Evolutionary conservation across 2,113 vertebrate genomes (phyloP).

Genomic region (Diadophis punctatus): DNA sequence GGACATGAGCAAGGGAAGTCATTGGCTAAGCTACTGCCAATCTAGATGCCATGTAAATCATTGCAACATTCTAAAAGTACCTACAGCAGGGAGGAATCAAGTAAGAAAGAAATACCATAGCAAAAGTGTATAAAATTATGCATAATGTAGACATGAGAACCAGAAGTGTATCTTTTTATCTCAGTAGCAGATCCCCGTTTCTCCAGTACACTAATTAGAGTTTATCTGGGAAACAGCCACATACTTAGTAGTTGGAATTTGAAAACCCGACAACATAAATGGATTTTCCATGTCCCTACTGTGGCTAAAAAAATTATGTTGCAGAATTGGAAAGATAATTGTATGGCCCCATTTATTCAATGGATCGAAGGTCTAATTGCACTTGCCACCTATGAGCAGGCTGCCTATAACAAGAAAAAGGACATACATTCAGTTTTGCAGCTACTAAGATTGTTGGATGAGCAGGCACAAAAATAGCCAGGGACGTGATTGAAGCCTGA

Average conservation of each 20-base stretch:
- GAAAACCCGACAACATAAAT: no score
- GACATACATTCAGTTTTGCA: no score
- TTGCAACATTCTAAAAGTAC: not conserved
- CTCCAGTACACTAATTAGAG: not conserved
- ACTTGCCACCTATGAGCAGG: no score
- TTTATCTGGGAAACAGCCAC: not conserved
- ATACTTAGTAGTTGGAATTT: not conserved
- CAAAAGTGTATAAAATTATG: not conserved
- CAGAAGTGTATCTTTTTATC: not conserved
- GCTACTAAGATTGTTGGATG: no score
- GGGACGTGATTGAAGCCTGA: no score
- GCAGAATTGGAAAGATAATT: not conserved
- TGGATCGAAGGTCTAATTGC: no score
- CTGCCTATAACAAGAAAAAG: no score
- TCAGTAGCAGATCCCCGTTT: not conserved
- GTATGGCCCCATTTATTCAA: no score
- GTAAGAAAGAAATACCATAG: not conserved
- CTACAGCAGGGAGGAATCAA: not conserved
- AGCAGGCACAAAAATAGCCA: no score
- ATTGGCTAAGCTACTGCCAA: rapidly evolving
- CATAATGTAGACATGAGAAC: not conserved
- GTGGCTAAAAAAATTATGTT: no score
- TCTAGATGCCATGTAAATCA: not conserved
- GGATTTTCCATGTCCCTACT: no score
- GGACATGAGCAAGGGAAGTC: not conserved